Base-by-base conservation (phyloP, 2,888 invertebrate species). In the Leucoma salicis region DNA sequence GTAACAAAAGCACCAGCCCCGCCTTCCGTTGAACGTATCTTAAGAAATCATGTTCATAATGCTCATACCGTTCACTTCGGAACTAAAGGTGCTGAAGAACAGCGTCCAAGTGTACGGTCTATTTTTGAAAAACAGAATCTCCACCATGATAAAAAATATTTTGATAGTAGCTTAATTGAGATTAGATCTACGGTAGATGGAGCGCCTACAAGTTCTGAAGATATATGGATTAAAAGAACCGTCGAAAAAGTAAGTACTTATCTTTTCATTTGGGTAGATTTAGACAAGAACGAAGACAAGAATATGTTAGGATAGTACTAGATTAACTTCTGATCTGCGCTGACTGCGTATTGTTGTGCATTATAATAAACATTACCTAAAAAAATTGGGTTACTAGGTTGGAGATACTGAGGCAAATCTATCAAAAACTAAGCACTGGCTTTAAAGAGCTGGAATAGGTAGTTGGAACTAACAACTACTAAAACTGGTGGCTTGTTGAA, bases 141-240 rank as follows among this genome's bases (percentile, higher is more conserved):
- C 66, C 96, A 96, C 78, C 90, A 93, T 51, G 95, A 95, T 79
- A 94, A 94, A 69, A 91, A 93, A 53, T 96, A 95, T 88, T 96
- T 96, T 72, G 96, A 96, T 81, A 93, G 94, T 58, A 95, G 95
- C 52, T 87, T 96, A 56, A 93, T 96, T 62, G 95, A 95, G 81
- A 95, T 96, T 81, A 94, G 95, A 72, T 94, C 93, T 57, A 92
- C 91, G 41, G 93, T 93, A n/a, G 92, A 92, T 49, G 93, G 91
- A 57, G 84, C 91, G 29, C 91, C 92, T 0, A 49, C 93, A 31
- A 92, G 92, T 61, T 75, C 76, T 1, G 94, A 94, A 66, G 94
- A 94, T 58, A 91, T 95, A 59, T 95, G 94, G 95, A 90, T 95
- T 18, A 92, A 92, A 63, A 84, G 94, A 64, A 76, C 82, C 11